Percentiles rank a stretch among this genome's conserved stretches.
phyloP scores from a whole-genome alignment of 2,797 vertebrate genomes.

The Poecile montanus region DNA sequence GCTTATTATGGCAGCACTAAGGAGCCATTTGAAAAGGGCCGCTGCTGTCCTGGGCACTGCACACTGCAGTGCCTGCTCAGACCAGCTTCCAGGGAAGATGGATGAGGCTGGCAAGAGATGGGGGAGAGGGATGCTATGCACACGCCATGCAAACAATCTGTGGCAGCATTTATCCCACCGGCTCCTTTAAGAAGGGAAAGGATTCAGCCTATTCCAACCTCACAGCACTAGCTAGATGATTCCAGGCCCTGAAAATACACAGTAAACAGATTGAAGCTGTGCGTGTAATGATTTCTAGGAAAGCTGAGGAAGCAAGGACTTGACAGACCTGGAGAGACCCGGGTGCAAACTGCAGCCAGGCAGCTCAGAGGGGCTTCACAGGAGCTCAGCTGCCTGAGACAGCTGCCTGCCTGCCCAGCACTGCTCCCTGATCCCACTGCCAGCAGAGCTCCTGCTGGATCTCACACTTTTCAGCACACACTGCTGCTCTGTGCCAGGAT shows the following conservation, averaged over 20 bases:
- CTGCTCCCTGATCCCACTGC: background rate
- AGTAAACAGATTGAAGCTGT: background rate
- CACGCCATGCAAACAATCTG: rapidly evolving
- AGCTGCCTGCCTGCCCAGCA: background rate
- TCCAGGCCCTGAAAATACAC: background rate
- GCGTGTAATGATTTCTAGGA: background rate
- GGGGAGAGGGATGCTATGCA: background rate
- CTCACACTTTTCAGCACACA: background rate
- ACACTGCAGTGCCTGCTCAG: background rate
- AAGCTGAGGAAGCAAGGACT: background rate
- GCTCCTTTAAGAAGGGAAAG: background rate
- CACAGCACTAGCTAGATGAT: background rate
- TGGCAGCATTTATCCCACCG: background rate
- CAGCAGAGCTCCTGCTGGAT: background rate
- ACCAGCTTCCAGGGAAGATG: background rate
- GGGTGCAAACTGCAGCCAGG: background rate
- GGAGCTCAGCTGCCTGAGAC: background rate
- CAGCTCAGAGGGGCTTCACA: rapidly evolving
- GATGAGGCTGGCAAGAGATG: background rate
- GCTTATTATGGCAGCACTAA: conserved; percentile 65
- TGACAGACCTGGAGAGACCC: background rate
- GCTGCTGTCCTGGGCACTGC: conserved; percentile 3
- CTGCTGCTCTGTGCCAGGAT: background rate
- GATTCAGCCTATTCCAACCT: background rate
- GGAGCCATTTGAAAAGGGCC: conserved; percentile 56